Conservation (phyloP, 30 jellyfish, hydroid and myxozoan genomes). For the Catostylus mosaicus region DNA sequence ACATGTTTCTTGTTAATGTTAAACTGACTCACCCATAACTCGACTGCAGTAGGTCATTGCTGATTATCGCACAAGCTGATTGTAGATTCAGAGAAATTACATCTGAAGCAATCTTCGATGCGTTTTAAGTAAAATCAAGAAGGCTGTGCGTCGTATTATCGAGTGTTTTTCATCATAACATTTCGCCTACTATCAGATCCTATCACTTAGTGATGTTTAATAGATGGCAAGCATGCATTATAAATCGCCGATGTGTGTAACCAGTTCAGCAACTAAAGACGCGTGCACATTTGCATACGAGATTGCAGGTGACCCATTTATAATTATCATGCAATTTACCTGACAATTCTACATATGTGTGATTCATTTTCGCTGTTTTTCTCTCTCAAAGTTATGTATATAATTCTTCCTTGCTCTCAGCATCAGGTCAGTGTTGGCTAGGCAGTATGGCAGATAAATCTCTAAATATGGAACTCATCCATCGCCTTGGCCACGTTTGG, state of each 20-base stretch:
- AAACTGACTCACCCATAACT: too few relatives aligned
- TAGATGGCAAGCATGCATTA: background rate
- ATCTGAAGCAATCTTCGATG: too few relatives aligned
- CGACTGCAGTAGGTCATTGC: too few relatives aligned
- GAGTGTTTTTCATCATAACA: too few relatives aligned
- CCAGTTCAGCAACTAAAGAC: background rate
- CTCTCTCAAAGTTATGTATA: background rate
- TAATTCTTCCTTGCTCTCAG: background rate
- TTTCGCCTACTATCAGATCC: background rate
- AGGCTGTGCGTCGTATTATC: too few relatives aligned
- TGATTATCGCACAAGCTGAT: too few relatives aligned
- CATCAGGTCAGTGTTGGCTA: background rate
- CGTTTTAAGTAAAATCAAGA: too few relatives aligned
- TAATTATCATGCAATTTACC: slow-evolving; percentile 1
- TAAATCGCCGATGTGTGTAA: background rate
- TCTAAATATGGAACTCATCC: too few relatives aligned
- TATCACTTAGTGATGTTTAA: background rate
- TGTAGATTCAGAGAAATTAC: too few relatives aligned
- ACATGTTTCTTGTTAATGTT: too few relatives aligned
- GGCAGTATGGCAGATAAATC: background rate
- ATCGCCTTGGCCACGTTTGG: too few relatives aligned
- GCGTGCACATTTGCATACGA: background rate
- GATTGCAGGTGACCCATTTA: slow-evolving; percentile 11
- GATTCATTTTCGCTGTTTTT: background rate
- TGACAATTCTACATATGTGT: background rate